phyloP scores from a whole-genome alignment of 2,113 vertebrate species.

The Zapus hudsonius region DNA sequence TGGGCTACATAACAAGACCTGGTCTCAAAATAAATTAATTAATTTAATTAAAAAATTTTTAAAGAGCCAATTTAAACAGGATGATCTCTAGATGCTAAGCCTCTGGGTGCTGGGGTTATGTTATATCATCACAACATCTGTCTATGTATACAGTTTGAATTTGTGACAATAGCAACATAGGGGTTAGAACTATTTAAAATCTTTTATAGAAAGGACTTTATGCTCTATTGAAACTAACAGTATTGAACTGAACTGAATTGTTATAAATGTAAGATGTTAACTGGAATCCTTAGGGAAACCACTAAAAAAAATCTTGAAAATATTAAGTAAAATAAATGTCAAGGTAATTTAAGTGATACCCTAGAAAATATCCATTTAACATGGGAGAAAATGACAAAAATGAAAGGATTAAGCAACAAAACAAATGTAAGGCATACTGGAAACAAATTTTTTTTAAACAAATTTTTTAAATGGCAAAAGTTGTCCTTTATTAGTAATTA shows the following conservation, averaged over 20 bases:
- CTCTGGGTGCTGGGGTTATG: neutral
- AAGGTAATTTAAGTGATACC: neutral
- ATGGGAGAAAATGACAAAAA: neutral
- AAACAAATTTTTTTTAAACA: neutral
- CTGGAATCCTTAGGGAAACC: neutral
- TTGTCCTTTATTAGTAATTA: neutral
- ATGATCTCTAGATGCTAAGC: neutral
- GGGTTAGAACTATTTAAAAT: neutral
- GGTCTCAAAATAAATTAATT: neutral
- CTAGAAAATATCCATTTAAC: slow-evolving; percentile 8
- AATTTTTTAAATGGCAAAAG: neutral
- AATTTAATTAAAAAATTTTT: neutral
- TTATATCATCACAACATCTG: neutral
- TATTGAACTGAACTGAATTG: neutral
- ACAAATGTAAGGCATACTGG: neutral
- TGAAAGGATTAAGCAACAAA: neutral
- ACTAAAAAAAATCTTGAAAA: slow-evolving; percentile 3
- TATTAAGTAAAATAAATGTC: slow-evolving; percentile 5
- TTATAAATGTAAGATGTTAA: slow-evolving; percentile 31
- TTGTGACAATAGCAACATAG: neutral
- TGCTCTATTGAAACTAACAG: slow-evolving; percentile 10
- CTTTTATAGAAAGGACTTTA: neutral
- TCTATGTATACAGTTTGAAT: neutral
- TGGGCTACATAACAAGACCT: neutral
- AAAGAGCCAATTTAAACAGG: neutral